Evolutionary conservation across 2,888 invertebrate genomes (phyloP).

Genomic region (Keiferia lycopersicella): DNA sequence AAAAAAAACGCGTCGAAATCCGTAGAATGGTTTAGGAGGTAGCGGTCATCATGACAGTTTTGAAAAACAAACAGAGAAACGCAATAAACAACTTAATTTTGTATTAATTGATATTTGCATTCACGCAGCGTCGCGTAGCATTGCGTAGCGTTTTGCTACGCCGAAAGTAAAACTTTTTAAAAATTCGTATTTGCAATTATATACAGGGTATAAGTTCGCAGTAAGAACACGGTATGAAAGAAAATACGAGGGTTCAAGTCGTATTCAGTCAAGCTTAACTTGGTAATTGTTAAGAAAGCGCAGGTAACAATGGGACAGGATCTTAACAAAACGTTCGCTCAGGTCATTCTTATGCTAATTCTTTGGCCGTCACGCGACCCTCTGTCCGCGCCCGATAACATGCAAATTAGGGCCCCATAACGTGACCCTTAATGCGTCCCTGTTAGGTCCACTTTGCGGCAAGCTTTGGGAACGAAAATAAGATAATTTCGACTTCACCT

Average conservation of each 20-base stretch:
- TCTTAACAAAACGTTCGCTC: slow-evolving; percentile 71
- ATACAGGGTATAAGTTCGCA: no score
- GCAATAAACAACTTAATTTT: no score
- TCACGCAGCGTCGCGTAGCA: no score
- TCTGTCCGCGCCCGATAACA: slow-evolving; percentile 78
- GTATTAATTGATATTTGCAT: no score
- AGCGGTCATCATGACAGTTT: no score
- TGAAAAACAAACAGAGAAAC: no score
- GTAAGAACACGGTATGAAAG: no score
- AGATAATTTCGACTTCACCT: slow-evolving; percentile 18
- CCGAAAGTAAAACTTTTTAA: not conserved
- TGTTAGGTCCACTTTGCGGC: slow-evolving; percentile 61
- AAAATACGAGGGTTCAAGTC: no score
- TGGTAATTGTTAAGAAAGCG: slow-evolving; percentile 57
- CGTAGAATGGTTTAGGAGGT: no score
- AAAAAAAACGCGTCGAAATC: no score
- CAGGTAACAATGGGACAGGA: slow-evolving; percentile 60
- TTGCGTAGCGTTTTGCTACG: not conserved
- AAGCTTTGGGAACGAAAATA: slow-evolving; percentile 15
- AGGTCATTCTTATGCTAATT: slow-evolving; percentile 76
- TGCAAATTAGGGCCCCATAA: slow-evolving; percentile 71
- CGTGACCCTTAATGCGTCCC: slow-evolving; percentile 73
- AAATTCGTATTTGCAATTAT: no score
- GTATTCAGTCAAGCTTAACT: slow-evolving; percentile 23
- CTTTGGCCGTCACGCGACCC: slow-evolving; percentile 72